Base-by-base conservation (phyloP, 2,113 vertebrate genomes). In the Phylloscopus whistleri region DNA sequence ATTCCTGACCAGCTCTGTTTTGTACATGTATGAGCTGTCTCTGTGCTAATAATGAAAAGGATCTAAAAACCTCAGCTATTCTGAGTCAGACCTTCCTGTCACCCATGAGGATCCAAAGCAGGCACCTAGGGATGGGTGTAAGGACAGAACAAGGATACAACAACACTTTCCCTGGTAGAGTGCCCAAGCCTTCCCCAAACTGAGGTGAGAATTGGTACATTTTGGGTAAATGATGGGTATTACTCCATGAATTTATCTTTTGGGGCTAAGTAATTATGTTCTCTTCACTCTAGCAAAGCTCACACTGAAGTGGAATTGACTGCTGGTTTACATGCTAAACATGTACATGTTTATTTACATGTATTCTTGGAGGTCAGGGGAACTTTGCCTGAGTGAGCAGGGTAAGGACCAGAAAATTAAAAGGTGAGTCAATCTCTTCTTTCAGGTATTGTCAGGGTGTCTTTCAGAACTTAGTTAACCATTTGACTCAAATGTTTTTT, bases 131-230 rank as follows among this genome's bases (percentile, higher is more conserved):
- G 53, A 72, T 80, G 37, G 31, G 7, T 49, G 13, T 27, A 48
- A 83, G 35, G 64, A 28, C 33, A 39, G 27, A 22, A 10, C 5
- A 70, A 48, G 16, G 13, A 26, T 13, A 76, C 6, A 59, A 18
- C 15, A 59, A n/a, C 14, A 24, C 17, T 30, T 63, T 63, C 26
- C 37, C 49, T 58, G 16, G 6, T 43, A 20, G 37, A 51, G 17
- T 69, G 78, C 10, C 30, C 41, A 60, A 64, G 8, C 13, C 22
- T 48, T 48, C 60, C 70, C 18, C 37, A 82, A 69, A 35, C 3
- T n/a, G 37, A 56, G 20, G 21, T 10, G 2, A 80, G 22, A 89
- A 84, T 16, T 0, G 0, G 39, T 67, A n/a, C 3, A 24, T 76
- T 49, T 75, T 4, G 37, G 11, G 28, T 75, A 83, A 83, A 86